Percentiles rank a stretch among this genome's conserved stretches.
These are phyloP conservation scores for Dipodomys stephensi DNA, from an alignment of 2,113 vertebrate species.

Conservation along the genomic window DNA sequence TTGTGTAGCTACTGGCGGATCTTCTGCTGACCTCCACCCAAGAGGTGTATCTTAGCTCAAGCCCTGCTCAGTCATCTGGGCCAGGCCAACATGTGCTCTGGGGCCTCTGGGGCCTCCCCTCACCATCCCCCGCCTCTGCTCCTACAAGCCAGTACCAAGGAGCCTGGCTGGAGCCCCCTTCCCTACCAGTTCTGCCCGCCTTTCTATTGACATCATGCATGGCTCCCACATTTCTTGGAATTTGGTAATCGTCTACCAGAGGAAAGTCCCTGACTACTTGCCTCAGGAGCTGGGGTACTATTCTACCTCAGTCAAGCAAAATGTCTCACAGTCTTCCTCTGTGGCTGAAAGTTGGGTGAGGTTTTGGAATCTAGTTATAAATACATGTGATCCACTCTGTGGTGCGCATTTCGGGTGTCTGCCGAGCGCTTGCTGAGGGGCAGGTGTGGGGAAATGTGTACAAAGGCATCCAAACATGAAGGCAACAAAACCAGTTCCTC, in stretches of 20 bases:
- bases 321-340: neutral
- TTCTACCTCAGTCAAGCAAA: constrained; percentile 41
- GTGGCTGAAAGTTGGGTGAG: neutral
- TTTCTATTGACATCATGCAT: neutral
- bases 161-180: neutral
- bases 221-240: neutral
- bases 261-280: neutral
- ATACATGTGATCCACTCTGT: neutral
- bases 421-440: neutral
- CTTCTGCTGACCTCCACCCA: neutral
- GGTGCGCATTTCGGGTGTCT: neutral
- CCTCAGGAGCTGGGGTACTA: neutral
- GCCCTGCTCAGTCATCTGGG: too few species aligned
- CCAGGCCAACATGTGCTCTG: too few species aligned
- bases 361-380: neutral
- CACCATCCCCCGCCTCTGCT: neutral
- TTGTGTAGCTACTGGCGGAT: neutral
- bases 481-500: constrained; percentile 16
- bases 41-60: too few species aligned
- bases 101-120: neutral
- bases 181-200: neutral
- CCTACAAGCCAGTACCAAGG: neutral
- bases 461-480: neutral
- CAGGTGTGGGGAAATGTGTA: neutral
- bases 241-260: neutral